These are phyloP conservation scores for human DNA, from an alignment of 2,113 vertebrate species.

Conservation along the genomic window DNA sequence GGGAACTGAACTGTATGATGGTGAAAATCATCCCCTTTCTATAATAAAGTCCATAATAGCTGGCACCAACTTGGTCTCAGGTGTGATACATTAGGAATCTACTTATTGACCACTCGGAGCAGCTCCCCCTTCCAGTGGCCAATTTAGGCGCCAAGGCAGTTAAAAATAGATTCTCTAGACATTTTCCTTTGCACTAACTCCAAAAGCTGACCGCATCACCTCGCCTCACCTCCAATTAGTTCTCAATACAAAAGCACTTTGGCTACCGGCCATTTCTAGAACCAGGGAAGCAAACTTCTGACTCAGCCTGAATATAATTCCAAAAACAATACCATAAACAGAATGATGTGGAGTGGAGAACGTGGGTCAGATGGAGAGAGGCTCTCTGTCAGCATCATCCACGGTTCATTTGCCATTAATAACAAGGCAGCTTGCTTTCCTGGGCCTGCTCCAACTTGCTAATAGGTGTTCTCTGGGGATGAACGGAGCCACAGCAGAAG, in stretches of 20 bases:
- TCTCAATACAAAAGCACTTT: conserved; percentile 55
- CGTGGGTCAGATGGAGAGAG: not conserved
- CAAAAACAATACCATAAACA: not conserved
- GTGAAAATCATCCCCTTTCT: not conserved
- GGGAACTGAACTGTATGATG: not conserved
- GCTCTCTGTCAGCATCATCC: not conserved
- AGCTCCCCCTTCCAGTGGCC: not conserved
- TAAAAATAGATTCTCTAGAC: conserved; percentile 66
- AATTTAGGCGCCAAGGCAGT: conserved; percentile 57
- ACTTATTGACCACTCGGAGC: not conserved
- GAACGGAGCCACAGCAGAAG: not conserved
- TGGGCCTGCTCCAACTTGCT: conserved; percentile 44
- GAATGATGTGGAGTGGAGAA: not conserved
- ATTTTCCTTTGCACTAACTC: conserved; percentile 40
- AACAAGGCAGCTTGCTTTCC: conserved; percentile 37
- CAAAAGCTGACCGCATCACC: conserved; percentile 60
- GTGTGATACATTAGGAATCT: conserved; percentile 40
- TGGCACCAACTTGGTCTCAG: not conserved
- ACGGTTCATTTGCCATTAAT: conserved; percentile 52
- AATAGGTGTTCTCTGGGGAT: not conserved
- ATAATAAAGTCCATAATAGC: not conserved
- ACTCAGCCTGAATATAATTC: conserved; percentile 5
- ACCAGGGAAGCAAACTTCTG: not conserved
- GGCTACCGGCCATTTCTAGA: conserved; percentile 47
- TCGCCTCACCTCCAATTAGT: conserved; percentile 51